phyloP scores from a whole-genome alignment of 2,113 vertebrate genomes.

The Trichechus manatus region DNA sequence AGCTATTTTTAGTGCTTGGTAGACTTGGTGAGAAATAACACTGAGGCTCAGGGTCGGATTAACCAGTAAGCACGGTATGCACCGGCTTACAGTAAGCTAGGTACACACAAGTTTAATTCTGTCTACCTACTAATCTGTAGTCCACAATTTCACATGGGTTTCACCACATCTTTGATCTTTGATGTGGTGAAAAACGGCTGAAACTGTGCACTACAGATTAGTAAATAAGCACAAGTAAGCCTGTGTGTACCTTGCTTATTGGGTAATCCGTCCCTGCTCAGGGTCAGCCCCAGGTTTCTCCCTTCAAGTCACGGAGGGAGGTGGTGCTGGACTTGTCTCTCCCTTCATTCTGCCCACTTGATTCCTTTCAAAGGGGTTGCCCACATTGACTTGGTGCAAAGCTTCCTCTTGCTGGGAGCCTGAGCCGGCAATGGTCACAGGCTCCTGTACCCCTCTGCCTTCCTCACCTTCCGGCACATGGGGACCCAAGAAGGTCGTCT shows the following conservation, averaged over 20 bases:
- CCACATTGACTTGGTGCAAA: fast-evolving
- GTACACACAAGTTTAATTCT: no score
- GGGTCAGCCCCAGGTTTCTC: not conserved
- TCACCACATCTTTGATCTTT: no score
- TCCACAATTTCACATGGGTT: no score
- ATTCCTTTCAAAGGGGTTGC: not conserved
- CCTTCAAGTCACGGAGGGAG: not conserved
- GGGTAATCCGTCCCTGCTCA: not conserved
- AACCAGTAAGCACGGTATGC: no score
- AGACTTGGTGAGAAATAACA: not conserved
- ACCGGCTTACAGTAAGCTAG: no score
- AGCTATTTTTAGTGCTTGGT: not conserved
- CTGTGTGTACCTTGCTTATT: no score
- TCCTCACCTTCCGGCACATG: not conserved
- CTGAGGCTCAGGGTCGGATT: not conserved
- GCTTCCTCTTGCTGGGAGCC: not conserved
- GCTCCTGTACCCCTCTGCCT: not conserved
- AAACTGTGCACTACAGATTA: no score
- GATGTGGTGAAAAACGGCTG: no score
- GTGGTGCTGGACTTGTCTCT: fast-evolving
- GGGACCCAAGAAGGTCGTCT: not conserved
- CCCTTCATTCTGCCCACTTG: not conserved
- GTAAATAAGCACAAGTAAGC: no score
- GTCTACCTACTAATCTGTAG: no score
- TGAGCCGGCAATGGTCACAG: not conserved